Evolutionary conservation across 2,888 invertebrate species (phyloP), one percentile per base, ranked within the genome.

Genomic region (Sceliomorpha sp.): DNA sequence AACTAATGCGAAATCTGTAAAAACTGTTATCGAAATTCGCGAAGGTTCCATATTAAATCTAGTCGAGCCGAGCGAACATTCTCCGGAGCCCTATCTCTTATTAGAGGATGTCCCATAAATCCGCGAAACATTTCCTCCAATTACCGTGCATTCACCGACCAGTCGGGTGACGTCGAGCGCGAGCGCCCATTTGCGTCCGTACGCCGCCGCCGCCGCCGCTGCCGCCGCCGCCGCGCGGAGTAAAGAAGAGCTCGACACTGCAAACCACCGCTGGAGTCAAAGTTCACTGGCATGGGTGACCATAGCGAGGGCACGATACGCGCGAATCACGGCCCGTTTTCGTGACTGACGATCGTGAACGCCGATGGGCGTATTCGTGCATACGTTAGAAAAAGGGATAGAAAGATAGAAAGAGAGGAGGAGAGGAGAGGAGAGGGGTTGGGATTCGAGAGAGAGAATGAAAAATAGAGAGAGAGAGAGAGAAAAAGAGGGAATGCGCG

Each of bases 301-400:
- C 70, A 70, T 45, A 47, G 66, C 40, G 55, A 64, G 64, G 64
- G 64, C 60, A 70, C 64, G 81, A 79, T 81, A 80, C 79, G 81
- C 78, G 81, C 81, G 81, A 81, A 81, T 81, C 79, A 82, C 79
- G 81, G 79, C 77, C 78, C 76, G 74, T 78, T 79, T 80, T 81
- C 81, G 81, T 81, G 82, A 81, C 81, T 79, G 78, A 74, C 72
- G 79, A 80, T 81, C 81, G 81, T 81, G 81, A 81, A 75, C 79
- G 80, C 81, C 81, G 79, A 78, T 80, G 81, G 80, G 80, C 78
- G 81, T 80, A 79, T 76, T 82, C 81, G 80, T 80, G 79, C 79
- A 72, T 72, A 69, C 69, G 66, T 73, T 72, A 67, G 68, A 68
- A 62, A 71, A 64, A 70, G n/a, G 55, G 62, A 66, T 56, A 69